Percentiles rank a stretch among this genome's conserved stretches.
Conservation (phyloP, 2,797 vertebrate genomes). For the Gallinago stenura region DNA sequence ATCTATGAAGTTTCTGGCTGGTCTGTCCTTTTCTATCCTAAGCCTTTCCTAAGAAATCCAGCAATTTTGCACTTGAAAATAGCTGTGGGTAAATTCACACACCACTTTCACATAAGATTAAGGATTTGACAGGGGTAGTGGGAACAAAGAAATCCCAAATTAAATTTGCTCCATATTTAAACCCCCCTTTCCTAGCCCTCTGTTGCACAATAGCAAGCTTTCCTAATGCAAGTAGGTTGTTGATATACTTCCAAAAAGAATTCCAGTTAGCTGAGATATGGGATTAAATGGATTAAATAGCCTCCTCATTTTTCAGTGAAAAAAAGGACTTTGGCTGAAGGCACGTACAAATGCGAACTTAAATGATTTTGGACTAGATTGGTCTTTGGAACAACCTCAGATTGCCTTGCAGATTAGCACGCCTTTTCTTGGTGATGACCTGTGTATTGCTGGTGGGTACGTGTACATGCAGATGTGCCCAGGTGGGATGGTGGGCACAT, state of each 20-base stretch:
- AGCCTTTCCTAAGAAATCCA: conserved; percentile 48
- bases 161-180: conserved; percentile 8
- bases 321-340: not conserved
- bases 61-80: conserved; percentile 48
- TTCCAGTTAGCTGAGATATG: conserved; percentile 46
- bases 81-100: conserved; percentile 22
- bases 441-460: not conserved
- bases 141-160: conserved; percentile 67
- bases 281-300: conserved; percentile 56
- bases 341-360: not conserved
- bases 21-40: not conserved
- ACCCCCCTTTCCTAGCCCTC: not conserved
- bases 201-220: conserved; percentile 43
- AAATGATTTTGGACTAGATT: not conserved
- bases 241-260: conserved; percentile 53
- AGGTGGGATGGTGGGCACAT: rapidly evolving
- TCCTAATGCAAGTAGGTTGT: conserved; percentile 13
- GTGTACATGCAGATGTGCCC: rapidly evolving
- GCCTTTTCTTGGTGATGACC: rapidly evolving
- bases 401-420: not conserved
- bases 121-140: conserved; percentile 28
- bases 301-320: not conserved
- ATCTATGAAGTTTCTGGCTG: conserved; percentile 16
- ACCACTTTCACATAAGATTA: conserved; percentile 54
- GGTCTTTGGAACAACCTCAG: not conserved